A percentile compares a stretch with the other conserved stretches of the same genome.
These are phyloP conservation scores for Paradoxurus hermaphroditus DNA, from an alignment of 2,113 vertebrate genomes.

Conservation along the genomic window DNA sequence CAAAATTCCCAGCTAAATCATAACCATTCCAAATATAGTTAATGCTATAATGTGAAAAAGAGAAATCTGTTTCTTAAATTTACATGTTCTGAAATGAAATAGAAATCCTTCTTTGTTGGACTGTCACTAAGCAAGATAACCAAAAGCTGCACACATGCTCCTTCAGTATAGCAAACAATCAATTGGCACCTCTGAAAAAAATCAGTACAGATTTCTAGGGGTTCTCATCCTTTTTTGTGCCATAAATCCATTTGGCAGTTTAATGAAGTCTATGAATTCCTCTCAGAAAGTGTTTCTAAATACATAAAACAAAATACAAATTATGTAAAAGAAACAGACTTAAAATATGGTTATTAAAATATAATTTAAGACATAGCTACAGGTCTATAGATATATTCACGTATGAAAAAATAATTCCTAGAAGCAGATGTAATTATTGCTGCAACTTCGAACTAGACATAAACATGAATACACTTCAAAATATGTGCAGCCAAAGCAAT, in stretches of 20 bases:
- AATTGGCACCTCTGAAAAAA: neutral
- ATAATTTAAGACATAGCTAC: neutral
- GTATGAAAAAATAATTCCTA: neutral
- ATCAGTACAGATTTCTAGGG: neutral
- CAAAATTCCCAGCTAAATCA: neutral
- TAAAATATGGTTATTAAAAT: neutral
- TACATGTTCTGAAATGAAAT: constrained; percentile 3
- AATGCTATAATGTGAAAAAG: neutral
- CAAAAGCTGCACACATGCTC: neutral
- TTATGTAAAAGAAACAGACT: neutral
- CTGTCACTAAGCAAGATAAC: neutral
- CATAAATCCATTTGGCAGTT: neutral
- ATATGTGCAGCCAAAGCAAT: neutral
- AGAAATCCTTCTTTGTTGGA: neutral
- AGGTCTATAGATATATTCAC: neutral
- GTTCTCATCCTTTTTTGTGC: neutral
- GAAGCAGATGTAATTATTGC: neutral
- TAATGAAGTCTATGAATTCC: neutral
- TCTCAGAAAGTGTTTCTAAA: neutral
- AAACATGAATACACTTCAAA: neutral
- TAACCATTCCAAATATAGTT: neutral
- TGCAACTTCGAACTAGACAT: neutral
- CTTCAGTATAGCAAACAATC: neutral
- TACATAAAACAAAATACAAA: neutral
- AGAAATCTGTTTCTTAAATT: neutral